phyloP scores from a whole-genome alignment of 2,888 invertebrate genomes.

The Choreutis nemorana region DNA sequence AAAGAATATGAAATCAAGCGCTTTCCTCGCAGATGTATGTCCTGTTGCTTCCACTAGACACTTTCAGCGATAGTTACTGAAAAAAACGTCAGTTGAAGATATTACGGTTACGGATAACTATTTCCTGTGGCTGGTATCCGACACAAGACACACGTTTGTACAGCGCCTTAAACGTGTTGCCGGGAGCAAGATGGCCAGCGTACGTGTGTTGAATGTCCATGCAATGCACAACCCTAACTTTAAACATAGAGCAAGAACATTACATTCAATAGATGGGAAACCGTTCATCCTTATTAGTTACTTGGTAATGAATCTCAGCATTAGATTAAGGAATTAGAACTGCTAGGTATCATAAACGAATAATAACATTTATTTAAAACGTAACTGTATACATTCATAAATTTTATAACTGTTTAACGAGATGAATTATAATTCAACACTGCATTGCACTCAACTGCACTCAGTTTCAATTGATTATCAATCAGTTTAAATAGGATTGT shows the following conservation, averaged over 20 bases:
- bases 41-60: neutral
- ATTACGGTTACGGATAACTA: neutral
- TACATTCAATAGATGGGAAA: slow-evolving; percentile 6
- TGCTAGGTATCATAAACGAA: neutral
- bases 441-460: too few relatives aligned
- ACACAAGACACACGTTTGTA: too few relatives aligned
- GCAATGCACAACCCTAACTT: slow-evolving; percentile 8
- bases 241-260: slow-evolving; percentile 6
- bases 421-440: too few relatives aligned
- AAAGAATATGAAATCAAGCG: neutral
- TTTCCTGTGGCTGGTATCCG: too few relatives aligned
- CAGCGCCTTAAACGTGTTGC: too few relatives aligned
- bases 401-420: too few relatives aligned
- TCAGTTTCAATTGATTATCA: too few relatives aligned
- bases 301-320: neutral
- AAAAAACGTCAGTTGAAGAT: neutral
- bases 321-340: slow-evolving; percentile 9
- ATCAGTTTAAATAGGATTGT: too few relatives aligned
- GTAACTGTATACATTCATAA: slow-evolving; percentile 2
- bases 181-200: slow-evolving; percentile 28
- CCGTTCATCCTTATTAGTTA: slow-evolving; percentile 5
- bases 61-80: neutral
- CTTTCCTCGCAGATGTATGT: neutral
- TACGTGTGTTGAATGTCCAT: slow-evolving; percentile 28
- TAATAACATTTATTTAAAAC: neutral